These are phyloP conservation scores for Drosophila pectinifera DNA, from an alignment of 1,140 invertebrate genomes.

Conservation along the genomic window DNA sequence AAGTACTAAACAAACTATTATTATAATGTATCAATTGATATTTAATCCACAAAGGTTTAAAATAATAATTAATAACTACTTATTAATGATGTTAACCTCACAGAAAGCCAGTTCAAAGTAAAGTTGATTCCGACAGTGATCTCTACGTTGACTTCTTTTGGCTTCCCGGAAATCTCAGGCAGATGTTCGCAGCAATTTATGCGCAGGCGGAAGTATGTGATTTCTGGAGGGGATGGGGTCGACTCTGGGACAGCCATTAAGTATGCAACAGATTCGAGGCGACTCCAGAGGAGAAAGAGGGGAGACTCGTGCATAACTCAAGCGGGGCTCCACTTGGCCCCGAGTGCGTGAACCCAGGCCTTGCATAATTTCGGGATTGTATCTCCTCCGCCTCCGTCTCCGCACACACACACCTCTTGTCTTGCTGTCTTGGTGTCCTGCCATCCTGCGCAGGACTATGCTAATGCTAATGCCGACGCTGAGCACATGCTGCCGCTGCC, in stretches of 20 bases:
- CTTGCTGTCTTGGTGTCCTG: neutral
- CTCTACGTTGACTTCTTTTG: neutral
- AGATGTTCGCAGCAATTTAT: constrained; percentile 32
- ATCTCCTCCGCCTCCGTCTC: neutral
- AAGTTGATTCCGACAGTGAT: too few relatives aligned
- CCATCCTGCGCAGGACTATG: constrained; percentile 17
- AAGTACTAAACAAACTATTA: too few relatives aligned
- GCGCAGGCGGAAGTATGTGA: constrained; percentile 25
- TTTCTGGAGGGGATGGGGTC: constrained; percentile 21
- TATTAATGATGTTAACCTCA: too few relatives aligned
- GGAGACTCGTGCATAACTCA: constrained; percentile 30
- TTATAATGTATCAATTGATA: too few relatives aligned
- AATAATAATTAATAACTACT: too few relatives aligned
- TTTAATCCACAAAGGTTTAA: too few relatives aligned
- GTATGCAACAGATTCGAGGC: constrained; percentile 37
- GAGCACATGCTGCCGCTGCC: constrained; percentile 26
- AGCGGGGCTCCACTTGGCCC: constrained; percentile 36
- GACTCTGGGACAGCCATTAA: constrained; percentile 8
- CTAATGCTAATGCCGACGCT: constrained; percentile 33
- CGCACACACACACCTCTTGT: constrained; percentile 1
- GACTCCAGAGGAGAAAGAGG: neutral
- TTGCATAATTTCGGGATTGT: constrained; percentile 40
- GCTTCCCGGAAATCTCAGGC: constrained; percentile 2
- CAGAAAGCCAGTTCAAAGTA: too few relatives aligned
- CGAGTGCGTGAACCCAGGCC: constrained; percentile 45